A percentile compares a stretch with the other conserved stretches of the same genome.
These are phyloP conservation scores for Cuculus canorus DNA, from an alignment of 2,797 vertebrate genomes.

Conservation along the genomic window DNA sequence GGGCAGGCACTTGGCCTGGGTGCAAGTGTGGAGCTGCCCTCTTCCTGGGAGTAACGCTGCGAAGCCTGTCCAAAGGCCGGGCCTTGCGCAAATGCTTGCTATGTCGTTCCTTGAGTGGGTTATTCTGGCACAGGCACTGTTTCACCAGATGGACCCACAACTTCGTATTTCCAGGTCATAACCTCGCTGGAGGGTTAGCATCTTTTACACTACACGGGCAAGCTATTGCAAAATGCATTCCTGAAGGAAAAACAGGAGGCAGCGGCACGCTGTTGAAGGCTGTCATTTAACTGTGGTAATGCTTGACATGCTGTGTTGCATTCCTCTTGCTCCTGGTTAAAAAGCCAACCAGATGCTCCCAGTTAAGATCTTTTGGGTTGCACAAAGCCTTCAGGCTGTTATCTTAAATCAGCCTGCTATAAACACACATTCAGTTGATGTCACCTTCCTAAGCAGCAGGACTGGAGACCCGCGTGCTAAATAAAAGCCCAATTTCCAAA, in stretches of 20 bases:
- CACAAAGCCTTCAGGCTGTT: rapidly evolving
- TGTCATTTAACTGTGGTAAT: background rate
- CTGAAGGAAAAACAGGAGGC: background rate
- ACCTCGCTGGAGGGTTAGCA: background rate
- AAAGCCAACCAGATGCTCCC: background rate
- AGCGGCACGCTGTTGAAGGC: rapidly evolving
- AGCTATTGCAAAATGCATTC: background rate
- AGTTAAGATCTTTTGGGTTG: background rate
- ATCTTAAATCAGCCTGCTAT: background rate
- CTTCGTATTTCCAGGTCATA: background rate
- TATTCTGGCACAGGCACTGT: background rate
- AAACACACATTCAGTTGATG: rapidly evolving
- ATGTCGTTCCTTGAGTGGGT: rapidly evolving
- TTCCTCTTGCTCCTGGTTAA: background rate
- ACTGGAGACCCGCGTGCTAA: background rate
- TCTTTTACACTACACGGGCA: background rate
- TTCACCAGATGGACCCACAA: background rate
- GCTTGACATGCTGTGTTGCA: background rate
- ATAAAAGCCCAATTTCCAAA: background rate
- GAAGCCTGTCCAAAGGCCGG: background rate
- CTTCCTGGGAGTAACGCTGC: rapidly evolving
- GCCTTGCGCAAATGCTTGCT: background rate
- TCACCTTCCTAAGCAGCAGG: background rate
- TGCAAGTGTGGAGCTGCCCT: rapidly evolving
- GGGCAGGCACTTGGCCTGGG: background rate